Percentiles rank a stretch among this genome's conserved stretches.
Conservation (phyloP, 2,888 invertebrate species). For the Cheilosia pagana region DNA sequence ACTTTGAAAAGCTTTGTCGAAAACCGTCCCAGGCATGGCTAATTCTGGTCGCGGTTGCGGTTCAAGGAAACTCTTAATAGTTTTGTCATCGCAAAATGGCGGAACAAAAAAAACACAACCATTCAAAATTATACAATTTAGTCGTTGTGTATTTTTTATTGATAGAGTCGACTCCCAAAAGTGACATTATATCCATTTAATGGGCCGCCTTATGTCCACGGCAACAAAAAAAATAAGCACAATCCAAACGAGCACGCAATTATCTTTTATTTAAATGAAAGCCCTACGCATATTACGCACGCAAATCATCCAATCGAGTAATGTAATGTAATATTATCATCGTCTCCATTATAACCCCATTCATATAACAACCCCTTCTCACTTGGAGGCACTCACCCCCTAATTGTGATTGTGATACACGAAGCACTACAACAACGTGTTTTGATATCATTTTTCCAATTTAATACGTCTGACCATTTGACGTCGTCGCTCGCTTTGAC, state of each 20-base stretch:
- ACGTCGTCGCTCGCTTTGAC: slow-evolving; percentile 6
- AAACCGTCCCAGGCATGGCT: no score
- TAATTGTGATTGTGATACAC: neutral
- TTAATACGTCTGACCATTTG: slow-evolving; percentile 50
- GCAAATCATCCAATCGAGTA: slow-evolving; percentile 51
- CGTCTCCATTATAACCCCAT: slow-evolving; percentile 17
- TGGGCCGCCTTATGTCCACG: neutral
- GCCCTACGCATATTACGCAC: slow-evolving; percentile 39
- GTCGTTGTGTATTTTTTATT: slow-evolving; percentile 1
- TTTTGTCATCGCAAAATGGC: no score
- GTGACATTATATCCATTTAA: slow-evolving; percentile 14
- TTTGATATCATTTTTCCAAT: slow-evolving; percentile 28
- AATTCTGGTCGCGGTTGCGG: no score
- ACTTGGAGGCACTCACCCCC: neutral
- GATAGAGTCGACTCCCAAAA: slow-evolving; percentile 23
- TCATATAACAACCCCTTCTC: slow-evolving; percentile 2
- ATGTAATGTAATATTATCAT: slow-evolving; percentile 27
- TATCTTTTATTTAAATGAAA: slow-evolving; percentile 38
- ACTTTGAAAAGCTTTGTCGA: no score
- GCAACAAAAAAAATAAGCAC: neutral
- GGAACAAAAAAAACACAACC: no score
- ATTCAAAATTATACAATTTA: neutral
- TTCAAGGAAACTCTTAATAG: no score
- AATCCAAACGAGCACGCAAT: slow-evolving; percentile 22
- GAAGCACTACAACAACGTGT: slow-evolving; percentile 6